Evolutionary conservation across 2,888 invertebrate genomes (phyloP).

Genomic region (Cheiracanthium punctorium): DNA sequence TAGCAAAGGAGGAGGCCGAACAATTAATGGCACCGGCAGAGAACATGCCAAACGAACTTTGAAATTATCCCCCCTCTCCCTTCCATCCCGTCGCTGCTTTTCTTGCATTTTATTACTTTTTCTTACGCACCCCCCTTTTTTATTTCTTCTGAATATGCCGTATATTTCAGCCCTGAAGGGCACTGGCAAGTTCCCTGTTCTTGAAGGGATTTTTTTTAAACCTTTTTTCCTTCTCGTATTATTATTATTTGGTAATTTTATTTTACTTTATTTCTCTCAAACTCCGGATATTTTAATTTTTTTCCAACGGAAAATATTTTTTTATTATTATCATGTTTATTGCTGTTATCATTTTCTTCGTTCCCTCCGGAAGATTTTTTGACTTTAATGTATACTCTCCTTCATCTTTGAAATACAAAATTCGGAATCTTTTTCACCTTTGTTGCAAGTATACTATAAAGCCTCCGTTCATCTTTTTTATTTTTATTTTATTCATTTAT

Average conservation of each 20-base stretch:
- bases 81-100: slow-evolving; percentile 19
- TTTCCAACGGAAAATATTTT: slow-evolving; percentile 2
- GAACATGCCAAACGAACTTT: slow-evolving; percentile 66
- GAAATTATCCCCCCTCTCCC: slow-evolving; percentile 58
- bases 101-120: slow-evolving; percentile 51
- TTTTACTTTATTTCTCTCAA: slow-evolving; percentile 46
- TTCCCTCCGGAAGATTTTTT: slow-evolving; percentile 57
- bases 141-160: slow-evolving; percentile 25
- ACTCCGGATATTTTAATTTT: slow-evolving; percentile 36
- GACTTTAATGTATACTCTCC: slow-evolving; percentile 66
- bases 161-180: slow-evolving; percentile 57
- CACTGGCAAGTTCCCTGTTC: slow-evolving; percentile 20
- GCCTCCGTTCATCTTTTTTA: too few relatives aligned
- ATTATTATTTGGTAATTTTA: slow-evolving; percentile 67
- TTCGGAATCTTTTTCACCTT: slow-evolving; percentile 35
- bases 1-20: slow-evolving; percentile 40
- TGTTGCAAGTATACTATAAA: too few relatives aligned
- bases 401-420: slow-evolving; percentile 45
- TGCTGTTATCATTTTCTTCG: slow-evolving; percentile 63
- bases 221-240: too few relatives aligned
- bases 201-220: background rate
- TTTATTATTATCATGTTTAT: slow-evolving; percentile 51
- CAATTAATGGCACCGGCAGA: slow-evolving; percentile 64
- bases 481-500: slow-evolving; percentile 9
- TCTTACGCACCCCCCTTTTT: slow-evolving; percentile 18